Conservation (phyloP, 2,888 invertebrate genomes). For the Bruchidius siliquastri region DNA sequence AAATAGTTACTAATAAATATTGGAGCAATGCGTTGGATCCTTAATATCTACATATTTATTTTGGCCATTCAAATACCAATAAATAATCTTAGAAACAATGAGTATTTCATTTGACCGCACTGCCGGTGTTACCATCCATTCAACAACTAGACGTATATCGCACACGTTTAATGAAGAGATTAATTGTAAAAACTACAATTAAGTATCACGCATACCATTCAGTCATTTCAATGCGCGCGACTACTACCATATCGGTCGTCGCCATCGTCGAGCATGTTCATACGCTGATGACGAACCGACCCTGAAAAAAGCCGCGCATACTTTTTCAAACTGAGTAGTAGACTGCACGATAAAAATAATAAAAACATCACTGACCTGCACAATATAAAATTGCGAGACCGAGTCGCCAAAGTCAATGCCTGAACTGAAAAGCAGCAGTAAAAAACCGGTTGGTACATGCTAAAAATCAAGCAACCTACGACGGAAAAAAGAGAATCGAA, state of each 20-base stretch:
- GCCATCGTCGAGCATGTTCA: neutral
- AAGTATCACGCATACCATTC: neutral
- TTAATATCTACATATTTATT: too few relatives aligned
- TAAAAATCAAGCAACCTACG: slow-evolving; percentile 37
- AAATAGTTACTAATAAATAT: too few relatives aligned
- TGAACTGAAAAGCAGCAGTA: slow-evolving; percentile 40
- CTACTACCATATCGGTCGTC: neutral
- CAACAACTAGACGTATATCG: neutral
- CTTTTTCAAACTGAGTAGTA: slow-evolving; percentile 39
- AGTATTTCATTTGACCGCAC: too few relatives aligned
- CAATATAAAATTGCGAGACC: slow-evolving; percentile 44
- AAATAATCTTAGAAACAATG: too few relatives aligned
- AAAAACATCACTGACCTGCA: slow-evolving; percentile 47
- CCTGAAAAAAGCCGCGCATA: slow-evolving; percentile 13
- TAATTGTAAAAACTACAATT: neutral
- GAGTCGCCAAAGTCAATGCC: slow-evolving; percentile 32
- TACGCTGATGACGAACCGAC: neutral
- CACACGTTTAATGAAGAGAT: neutral
- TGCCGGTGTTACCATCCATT: neutral
- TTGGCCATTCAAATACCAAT: too few relatives aligned
- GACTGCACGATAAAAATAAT: slow-evolving; percentile 43
- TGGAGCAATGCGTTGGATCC: too few relatives aligned
- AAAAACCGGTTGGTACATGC: slow-evolving; percentile 41
- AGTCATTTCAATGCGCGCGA: neutral
- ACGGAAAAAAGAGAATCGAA: slow-evolving; percentile 34